Evolutionary conservation across 2,113 vertebrate species (phyloP).

Genomic region (Pholis gunnellus): DNA sequence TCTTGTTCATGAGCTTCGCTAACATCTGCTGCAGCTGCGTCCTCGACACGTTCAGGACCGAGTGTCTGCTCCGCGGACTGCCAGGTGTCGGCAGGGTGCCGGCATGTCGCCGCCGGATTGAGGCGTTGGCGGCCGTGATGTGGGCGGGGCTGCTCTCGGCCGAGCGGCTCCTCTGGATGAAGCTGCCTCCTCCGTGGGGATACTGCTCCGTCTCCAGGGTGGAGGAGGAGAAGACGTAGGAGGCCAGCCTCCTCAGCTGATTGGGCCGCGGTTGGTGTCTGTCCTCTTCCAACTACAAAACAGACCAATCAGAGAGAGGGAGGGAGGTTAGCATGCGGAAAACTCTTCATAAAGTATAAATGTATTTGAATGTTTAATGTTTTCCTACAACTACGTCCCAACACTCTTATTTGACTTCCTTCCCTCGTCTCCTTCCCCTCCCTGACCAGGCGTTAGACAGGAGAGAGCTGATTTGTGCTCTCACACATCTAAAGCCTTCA

Average conservation of each 20-base stretch:
- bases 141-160: slow-evolving; percentile 98
- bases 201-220: slow-evolving; percentile 98
- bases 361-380: neutral
- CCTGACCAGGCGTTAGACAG: slow-evolving; percentile 52
- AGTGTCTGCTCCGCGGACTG: slow-evolving; percentile 95
- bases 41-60: slow-evolving; percentile 92
- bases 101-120: slow-evolving; percentile 70
- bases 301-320: slow-evolving; percentile 98
- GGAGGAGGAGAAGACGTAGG: slow-evolving; percentile 99
- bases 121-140: slow-evolving; percentile 78
- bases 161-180: slow-evolving; percentile 99
- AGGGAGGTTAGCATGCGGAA: slow-evolving; percentile 84
- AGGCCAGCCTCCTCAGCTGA: slow-evolving; percentile 98
- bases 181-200: slow-evolving; percentile 89
- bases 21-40: slow-evolving; percentile 98
- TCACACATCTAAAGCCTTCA: slow-evolving; percentile 62
- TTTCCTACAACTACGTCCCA: slow-evolving; percentile 51
- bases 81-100: slow-evolving; percentile 80
- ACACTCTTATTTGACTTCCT: slow-evolving; percentile 56
- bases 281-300: slow-evolving; percentile 96
- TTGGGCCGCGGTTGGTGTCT: slow-evolving; percentile 94
- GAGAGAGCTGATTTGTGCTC: slow-evolving; percentile 62
- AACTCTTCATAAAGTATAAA: neutral
- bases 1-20: slow-evolving; percentile 96
- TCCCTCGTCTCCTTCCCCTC: slow-evolving; percentile 54